Conservation (phyloP, 2,797 vertebrate genomes). For the Diceros bicornis region DNA sequence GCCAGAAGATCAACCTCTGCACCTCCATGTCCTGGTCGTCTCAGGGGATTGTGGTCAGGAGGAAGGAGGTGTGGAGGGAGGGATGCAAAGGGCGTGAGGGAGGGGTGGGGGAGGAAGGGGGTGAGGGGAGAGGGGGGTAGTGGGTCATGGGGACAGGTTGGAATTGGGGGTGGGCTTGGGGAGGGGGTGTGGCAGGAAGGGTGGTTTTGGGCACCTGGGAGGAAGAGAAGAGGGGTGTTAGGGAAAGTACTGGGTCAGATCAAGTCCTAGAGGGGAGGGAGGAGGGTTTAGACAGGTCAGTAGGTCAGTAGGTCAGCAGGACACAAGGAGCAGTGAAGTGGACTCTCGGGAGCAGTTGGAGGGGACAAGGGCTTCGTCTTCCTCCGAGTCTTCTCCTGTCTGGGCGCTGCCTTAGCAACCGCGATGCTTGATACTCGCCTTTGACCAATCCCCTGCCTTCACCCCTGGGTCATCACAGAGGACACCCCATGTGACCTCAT, state of each 20-base stretch:
- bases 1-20: too few species aligned
- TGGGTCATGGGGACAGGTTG: too few species aligned
- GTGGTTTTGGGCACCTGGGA: neutral
- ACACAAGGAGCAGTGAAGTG: neutral
- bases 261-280: neutral
- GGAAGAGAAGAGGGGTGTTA: neutral
- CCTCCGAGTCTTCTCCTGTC: neutral
- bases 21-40: too few species aligned
- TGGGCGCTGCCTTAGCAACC: neutral
- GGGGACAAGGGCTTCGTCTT: neutral
- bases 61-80: too few species aligned
- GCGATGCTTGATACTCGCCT: neutral
- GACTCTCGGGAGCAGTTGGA: neutral
- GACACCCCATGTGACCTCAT: neutral
- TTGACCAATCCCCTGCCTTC: neutral
- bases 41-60: too few species aligned
- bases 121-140: too few species aligned
- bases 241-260: neutral
- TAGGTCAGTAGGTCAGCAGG: neutral
- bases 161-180: too few species aligned
- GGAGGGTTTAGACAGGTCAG: neutral
- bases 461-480: neutral
- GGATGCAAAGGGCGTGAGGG: neutral
- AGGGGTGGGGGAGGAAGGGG: too few species aligned
- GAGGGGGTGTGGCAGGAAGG: neutral